phyloP scores from a whole-genome alignment of 1,140 invertebrate genomes.

The Eubasilissa regina region DNA sequence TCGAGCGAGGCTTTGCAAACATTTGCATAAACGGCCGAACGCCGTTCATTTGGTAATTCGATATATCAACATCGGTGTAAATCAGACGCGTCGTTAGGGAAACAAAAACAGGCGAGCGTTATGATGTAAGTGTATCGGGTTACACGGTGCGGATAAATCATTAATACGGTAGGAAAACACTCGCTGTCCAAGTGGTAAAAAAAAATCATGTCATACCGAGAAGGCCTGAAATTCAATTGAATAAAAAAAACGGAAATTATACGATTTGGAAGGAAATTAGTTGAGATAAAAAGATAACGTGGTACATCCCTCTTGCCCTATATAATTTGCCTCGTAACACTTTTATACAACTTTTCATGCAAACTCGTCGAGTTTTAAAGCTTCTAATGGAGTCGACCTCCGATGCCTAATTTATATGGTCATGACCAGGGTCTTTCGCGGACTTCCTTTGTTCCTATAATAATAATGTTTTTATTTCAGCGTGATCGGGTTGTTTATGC shows the following conservation, averaged over 20 bases:
- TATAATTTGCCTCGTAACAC: too few species aligned
- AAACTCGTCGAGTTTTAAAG: too few species aligned
- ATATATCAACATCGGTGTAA: slow-evolving; percentile 30
- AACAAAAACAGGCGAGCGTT: slow-evolving; percentile 35
- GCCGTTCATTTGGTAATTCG: slow-evolving; percentile 34
- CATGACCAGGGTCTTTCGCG: too few species aligned
- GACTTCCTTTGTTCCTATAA: too few species aligned
- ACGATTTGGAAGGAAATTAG: too few species aligned
- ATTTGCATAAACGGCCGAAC: slow-evolving; percentile 37
- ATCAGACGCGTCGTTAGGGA: slow-evolving; percentile 17
- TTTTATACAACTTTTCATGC: too few species aligned
- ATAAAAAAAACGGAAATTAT: slow-evolving; percentile 1
- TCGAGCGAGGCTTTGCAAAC: slow-evolving; percentile 38
- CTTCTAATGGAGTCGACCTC: too few species aligned
- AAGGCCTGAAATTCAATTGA: neutral
- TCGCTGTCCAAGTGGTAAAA: slow-evolving; percentile 15
- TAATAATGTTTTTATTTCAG: too few species aligned
- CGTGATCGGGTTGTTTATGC: too few species aligned
- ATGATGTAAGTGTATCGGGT: slow-evolving; percentile 37
- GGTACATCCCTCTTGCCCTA: too few species aligned
- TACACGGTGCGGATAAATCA: slow-evolving; percentile 15
- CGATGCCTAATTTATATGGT: too few species aligned
- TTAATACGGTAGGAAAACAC: slow-evolving; percentile 36
- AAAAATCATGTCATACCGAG: neutral
- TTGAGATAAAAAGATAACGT: too few species aligned